Conservation (phyloP, 1,140 invertebrate species). For the Bombus terrestris region DNA sequence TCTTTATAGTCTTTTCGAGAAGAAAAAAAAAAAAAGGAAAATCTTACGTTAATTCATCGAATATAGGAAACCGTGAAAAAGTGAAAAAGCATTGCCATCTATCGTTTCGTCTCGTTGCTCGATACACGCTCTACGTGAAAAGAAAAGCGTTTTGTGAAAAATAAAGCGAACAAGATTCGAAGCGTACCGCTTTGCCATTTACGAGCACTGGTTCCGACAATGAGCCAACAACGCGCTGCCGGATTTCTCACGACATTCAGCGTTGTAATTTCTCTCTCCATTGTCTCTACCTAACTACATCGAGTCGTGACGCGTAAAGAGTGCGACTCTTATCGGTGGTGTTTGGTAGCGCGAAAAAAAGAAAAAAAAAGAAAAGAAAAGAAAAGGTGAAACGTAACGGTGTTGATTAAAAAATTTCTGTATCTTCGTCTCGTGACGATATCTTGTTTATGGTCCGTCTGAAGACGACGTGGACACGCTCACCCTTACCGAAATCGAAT, state of each 20-base stretch:
- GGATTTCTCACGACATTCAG: conserved; percentile 65
- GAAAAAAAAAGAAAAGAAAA: too few species aligned
- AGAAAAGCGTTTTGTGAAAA: conserved; percentile 8
- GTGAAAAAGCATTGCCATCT: not conserved
- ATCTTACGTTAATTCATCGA: too few species aligned
- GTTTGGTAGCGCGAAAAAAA: conserved; percentile 25
- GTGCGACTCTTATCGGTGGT: conserved; percentile 11
- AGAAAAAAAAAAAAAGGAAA: too few species aligned
- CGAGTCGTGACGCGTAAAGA: conserved; percentile 46
- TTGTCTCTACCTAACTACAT: conserved; percentile 44
- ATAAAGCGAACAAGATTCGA: conserved; percentile 32
- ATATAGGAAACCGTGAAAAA: not conserved
- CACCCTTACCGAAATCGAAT: not conserved
- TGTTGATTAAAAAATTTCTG: not conserved
- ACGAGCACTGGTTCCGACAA: conserved; percentile 50
- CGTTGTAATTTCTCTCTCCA: conserved; percentile 64
- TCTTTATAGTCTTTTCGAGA: too few species aligned
- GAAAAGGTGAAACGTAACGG: conserved; percentile 43
- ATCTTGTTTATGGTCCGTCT: not conserved
- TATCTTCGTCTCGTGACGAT: not conserved
- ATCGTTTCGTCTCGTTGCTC: not conserved
- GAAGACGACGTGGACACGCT: not conserved
- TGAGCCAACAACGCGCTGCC: conserved; percentile 40
- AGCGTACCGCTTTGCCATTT: conserved; percentile 45
- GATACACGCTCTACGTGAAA: not conserved